Percentiles rank a stretch among this genome's conserved stretches.
phyloP scores from a whole-genome alignment of 2,888 invertebrate genomes.

The Stenodema calcarata region DNA sequence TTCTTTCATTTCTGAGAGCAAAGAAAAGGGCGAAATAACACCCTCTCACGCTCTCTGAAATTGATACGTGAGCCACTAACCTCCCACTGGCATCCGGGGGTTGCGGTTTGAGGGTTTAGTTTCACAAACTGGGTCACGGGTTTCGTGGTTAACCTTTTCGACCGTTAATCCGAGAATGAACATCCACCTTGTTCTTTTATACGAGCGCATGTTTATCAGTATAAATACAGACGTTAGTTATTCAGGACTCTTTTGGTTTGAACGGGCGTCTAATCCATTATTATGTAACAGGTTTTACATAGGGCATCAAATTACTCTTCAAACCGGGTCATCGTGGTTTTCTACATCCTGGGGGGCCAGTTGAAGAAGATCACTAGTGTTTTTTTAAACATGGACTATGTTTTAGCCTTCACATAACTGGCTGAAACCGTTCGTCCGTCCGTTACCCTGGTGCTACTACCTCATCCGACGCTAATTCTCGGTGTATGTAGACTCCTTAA shows the following conservation, averaged over 20 bases:
- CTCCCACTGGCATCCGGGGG: conserved; percentile 14
- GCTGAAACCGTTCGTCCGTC: too few species aligned
- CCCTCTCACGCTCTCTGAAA: conserved; percentile 27
- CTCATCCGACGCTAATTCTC: too few species aligned
- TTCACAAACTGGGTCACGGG: background rate
- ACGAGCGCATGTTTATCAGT: background rate
- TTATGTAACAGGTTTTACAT: too few species aligned
- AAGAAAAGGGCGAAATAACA: conserved; percentile 26
- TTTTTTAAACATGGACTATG: too few species aligned
- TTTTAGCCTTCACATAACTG: too few species aligned
- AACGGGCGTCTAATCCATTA: too few species aligned
- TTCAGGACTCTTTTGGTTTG: background rate
- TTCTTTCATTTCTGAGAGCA: conserved; percentile 9
- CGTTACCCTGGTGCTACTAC: too few species aligned
- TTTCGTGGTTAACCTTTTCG: background rate
- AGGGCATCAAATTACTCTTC: too few species aligned
- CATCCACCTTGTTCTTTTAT: background rate
- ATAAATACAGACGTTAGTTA: background rate
- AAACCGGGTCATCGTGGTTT: too few species aligned
- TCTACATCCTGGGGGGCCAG: too few species aligned
- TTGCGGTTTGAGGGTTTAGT: conserved; percentile 13
- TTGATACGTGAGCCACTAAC: conserved; percentile 22
- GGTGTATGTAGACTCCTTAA: too few species aligned
- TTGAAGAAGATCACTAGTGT: too few species aligned
- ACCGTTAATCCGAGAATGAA: background rate